A percentile compares a stretch with the other conserved stretches of the same genome.
Conservation (phyloP, 2,797 vertebrate species). For the Gouania willdenowi region DNA sequence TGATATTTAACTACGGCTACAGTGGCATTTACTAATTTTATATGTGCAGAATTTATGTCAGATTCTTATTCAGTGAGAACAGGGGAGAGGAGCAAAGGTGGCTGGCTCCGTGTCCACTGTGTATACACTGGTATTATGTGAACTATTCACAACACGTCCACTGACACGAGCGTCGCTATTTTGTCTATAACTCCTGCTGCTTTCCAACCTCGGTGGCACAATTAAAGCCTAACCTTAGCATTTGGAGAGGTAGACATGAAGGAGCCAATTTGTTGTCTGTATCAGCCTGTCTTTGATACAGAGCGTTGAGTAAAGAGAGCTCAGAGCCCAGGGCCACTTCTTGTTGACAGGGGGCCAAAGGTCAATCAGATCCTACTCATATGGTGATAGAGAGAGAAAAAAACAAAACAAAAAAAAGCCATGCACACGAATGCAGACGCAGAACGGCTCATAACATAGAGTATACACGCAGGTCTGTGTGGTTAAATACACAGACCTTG, state of each 20-base stretch:
- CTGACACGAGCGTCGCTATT: slow-evolving; percentile 76
- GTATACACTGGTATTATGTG: slow-evolving; percentile 84
- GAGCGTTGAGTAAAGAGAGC: slow-evolving; percentile 32
- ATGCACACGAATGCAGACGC: background rate
- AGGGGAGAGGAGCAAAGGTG: slow-evolving; percentile 78
- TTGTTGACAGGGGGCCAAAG: slow-evolving; percentile 60
- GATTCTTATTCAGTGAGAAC: slow-evolving; percentile 81
- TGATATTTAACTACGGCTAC: slow-evolving; percentile 88
- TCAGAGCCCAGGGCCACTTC: slow-evolving; percentile 32
- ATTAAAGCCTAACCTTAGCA: slow-evolving; percentile 81
- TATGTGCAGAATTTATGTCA: slow-evolving; percentile 87
- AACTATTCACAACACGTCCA: slow-evolving; percentile 83
- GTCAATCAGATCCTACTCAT: slow-evolving; percentile 50
- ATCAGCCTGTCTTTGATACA: slow-evolving; percentile 25
- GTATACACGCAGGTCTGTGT: background rate
- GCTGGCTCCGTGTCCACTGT: slow-evolving; percentile 76
- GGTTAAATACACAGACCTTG: no score
- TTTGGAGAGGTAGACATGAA: slow-evolving; percentile 65
- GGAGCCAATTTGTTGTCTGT: slow-evolving; percentile 75
- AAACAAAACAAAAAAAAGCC: background rate
- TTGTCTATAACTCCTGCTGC: slow-evolving; percentile 72
- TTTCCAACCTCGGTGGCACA: slow-evolving; percentile 71
- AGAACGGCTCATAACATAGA: background rate
- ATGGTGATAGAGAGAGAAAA: slow-evolving; percentile 14
- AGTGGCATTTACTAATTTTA: slow-evolving; percentile 89